Evolutionary conservation across 2,888 invertebrate species (phyloP), one percentile per base, ranked within the genome.

Genomic region (Bibio marci): DNA sequence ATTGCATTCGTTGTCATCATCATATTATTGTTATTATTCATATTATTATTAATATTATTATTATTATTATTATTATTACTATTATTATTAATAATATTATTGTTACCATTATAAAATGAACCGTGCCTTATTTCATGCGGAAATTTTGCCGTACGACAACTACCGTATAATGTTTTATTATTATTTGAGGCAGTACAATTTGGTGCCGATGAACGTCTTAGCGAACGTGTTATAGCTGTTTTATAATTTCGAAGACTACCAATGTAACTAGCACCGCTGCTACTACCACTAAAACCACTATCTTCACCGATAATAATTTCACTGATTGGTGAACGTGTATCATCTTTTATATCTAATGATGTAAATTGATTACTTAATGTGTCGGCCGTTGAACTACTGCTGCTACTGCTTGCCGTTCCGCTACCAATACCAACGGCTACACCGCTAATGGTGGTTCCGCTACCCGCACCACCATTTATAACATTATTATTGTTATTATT

Each of bases 231-330:
- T 30, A 40, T 40, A 26, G 36, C 57, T 43, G 61, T 57, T 50
- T 62, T 62, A 44, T 61, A 60, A 49, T 63, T 62, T 46, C 78
- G 67, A 54, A 79, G 64, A 57, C 78, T 77, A 49, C 78, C 78
- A 28, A 76, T 77, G 61, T 82, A 81, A 65, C 82, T 82, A 59
- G 80, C 80, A 54, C 80, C 81, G 60, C 80, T 81, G 53, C 80
- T 81, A 65, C 83, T 82, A 49, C 62, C 61, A 46, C 61, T 61
- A 61, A 82, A 82, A 41, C 82, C 82, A 57, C 81, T 81, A 61
- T 83, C 83, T 18, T 40, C 42, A 27, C 40, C 40, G 17, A 40
- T 30, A 19, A 35, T 35, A 22, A 35, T 26, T 35, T 40, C 40
- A 41, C 35, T 35, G 35, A 37, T 30, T 14, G 40, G 37, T 17